Evolutionary conservation across 2,888 invertebrate genomes (phyloP), one percentile per base, ranked within the genome.

Genomic region (Thalpophila matura): DNA sequence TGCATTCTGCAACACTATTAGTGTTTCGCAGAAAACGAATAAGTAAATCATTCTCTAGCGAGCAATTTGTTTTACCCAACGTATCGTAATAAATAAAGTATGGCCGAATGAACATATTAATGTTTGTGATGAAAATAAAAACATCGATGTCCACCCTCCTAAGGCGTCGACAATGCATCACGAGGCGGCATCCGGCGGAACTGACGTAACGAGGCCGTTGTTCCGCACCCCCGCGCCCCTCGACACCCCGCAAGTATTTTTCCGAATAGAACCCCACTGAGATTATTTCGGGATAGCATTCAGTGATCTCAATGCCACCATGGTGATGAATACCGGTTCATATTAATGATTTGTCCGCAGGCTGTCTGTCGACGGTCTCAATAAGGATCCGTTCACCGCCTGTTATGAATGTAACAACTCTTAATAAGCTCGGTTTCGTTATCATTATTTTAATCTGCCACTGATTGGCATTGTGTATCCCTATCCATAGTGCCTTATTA

Each of bases 131-230:
- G 83, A 86, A 89, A 90, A 92, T 91, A 88, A 88, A 91, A 91
- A 89, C 87, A 87, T 86, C 85, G 73, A 75, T 89, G 93, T 91
- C 93, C 91, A 91, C 92, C 92, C 93, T 89, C 82, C 82, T 80
- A 76, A 85, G 88, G 86, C 88, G 86, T 83, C 87, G 89, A 92
- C 94, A 92, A 92, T 92, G 91, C 92, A 88, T 92, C 91, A 89
- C 88, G 92, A 89, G 90, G 86, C 91, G 89, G 93, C 94, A 86
- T 95, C 94, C 94, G 92, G 70, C 93, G 94, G 94, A 95, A 88
- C 90, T 89, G 83, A 87, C 90, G 89, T 94, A 94, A 94, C 94
- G 94, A 94, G 94, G 80, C 91, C 89, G 94, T 93, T 93, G 92
- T 93, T 89, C 89, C 89, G 85, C 86, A 84, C 84, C 84, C 75